A percentile compares a stretch with the other conserved stretches of the same genome.
Conservation (phyloP, 2,797 vertebrate genomes). For the Fistularia tabacaria region DNA sequence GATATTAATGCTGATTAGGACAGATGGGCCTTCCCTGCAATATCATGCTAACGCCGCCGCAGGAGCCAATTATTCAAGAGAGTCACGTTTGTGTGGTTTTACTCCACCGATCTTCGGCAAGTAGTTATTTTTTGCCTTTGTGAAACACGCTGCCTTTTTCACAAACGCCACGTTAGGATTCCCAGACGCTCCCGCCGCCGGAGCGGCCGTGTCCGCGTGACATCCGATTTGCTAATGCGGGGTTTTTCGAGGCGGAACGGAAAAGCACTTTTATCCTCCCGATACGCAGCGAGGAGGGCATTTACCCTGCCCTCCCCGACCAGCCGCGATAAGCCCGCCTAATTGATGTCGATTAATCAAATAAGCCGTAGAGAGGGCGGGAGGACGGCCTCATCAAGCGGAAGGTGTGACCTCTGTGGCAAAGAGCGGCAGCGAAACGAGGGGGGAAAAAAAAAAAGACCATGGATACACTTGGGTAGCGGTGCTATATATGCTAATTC, state of each 20-base stretch:
- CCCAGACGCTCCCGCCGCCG: conserved; percentile 18
- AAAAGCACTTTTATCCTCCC: conserved; percentile 30
- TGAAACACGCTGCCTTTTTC: conserved; percentile 32
- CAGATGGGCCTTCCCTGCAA: conserved; percentile 55
- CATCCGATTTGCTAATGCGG: conserved; percentile 12
- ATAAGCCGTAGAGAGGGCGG: conserved; percentile 43
- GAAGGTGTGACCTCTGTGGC: conserved; percentile 42
- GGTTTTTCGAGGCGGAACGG: conserved; percentile 18
- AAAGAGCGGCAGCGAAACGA: conserved; percentile 30
- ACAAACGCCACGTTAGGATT: conserved; percentile 13
- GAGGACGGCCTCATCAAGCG: conserved; percentile 51
- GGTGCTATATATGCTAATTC: conserved; percentile 24
- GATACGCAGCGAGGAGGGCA: conserved; percentile 19
- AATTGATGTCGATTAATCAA: conserved; percentile 69
- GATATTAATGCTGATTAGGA: conserved; percentile 73
- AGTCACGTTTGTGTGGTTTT: conserved; percentile 24
- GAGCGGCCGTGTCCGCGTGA: conserved; percentile 10
- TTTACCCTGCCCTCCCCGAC: conserved; percentile 29
- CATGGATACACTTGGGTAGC: conserved; percentile 31
- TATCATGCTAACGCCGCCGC: conserved; percentile 62
- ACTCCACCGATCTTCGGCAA: conserved; percentile 28
- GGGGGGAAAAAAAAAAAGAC: conserved; percentile 39
- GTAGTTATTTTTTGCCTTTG: conserved; percentile 16
- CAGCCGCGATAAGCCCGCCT: conserved; percentile 40
- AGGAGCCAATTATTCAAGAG: conserved; percentile 49